phyloP scores from a whole-genome alignment of 2,888 invertebrate species.

The Torymus auratus region DNA sequence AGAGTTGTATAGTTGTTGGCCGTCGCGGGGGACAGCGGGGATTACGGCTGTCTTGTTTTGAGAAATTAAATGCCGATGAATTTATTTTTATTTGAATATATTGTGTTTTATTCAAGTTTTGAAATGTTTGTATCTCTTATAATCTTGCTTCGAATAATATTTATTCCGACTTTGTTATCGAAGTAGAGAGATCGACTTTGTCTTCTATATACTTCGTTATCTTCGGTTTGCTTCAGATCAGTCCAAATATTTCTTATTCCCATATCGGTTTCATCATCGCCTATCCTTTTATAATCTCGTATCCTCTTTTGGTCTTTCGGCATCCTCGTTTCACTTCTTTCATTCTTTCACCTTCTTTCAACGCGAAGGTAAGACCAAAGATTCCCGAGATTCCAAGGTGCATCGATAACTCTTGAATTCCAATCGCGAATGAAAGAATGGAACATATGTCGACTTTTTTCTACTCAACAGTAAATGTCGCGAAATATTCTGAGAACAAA shows the following conservation, averaged over 20 bases:
- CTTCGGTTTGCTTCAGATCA: constrained; percentile 8
- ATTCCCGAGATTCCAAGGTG: constrained; percentile 60
- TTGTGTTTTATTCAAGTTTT: no score
- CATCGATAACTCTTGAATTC: constrained; percentile 64
- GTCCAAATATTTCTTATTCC: not conserved
- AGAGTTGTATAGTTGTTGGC: no score
- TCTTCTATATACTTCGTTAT: no score
- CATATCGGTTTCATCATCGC: constrained; percentile 27
- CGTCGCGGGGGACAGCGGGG: no score
- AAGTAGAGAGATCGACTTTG: no score
- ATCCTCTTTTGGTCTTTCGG: constrained; percentile 21
- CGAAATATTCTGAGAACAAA: not conserved
- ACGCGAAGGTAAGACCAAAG: constrained; percentile 9
- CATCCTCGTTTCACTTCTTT: constrained; percentile 27
- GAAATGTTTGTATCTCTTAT: no score
- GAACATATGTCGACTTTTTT: not conserved
- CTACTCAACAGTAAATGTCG: constrained; percentile 19
- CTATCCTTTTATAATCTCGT: constrained; percentile 43
- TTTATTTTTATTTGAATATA: no score
- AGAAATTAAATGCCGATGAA: no score
- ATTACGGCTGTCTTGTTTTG: no score
- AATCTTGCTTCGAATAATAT: no score
- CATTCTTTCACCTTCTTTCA: constrained; percentile 32
- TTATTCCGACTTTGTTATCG: no score
- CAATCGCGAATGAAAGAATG: constrained; percentile 57